Percentiles rank a stretch among this genome's conserved stretches.
phyloP scores from a whole-genome alignment of 2,797 vertebrate species.

The Pseudochirops corinnae region DNA sequence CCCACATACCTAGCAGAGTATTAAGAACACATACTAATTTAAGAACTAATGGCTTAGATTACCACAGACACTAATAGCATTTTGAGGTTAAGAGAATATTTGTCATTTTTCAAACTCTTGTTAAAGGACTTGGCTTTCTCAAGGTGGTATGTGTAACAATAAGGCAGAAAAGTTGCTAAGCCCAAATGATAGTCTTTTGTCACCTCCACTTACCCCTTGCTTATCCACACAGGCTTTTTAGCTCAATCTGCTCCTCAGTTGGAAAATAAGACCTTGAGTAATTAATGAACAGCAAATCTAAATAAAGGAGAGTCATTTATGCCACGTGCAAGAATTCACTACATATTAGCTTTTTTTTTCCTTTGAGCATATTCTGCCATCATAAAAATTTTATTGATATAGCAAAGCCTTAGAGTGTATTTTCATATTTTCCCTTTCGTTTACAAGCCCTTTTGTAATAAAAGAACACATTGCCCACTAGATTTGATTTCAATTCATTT shows the following conservation, averaged over 20 bases:
- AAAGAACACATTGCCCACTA: conserved; percentile 73
- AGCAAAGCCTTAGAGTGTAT: conserved; percentile 58
- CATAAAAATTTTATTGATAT: conserved; percentile 73
- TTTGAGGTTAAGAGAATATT: neutral
- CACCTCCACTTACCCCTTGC: neutral
- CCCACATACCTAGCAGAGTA: neutral
- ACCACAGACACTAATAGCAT: neutral
- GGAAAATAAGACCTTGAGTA: neutral
- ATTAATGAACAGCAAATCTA: conserved; percentile 54
- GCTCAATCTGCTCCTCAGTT: neutral
- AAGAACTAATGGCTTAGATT: conserved; percentile 15
- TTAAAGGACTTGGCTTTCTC: neutral
- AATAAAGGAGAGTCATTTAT: conserved; percentile 28
- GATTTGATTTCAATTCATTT: conserved; percentile 82
- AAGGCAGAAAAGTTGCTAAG: neutral
- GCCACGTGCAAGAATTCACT: conserved; percentile 1
- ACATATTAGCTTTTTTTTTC: conserved; percentile 31
- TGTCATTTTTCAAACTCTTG: neutral
- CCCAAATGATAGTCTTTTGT: neutral
- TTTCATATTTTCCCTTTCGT: conserved; percentile 69
- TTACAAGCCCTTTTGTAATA: conserved; percentile 79
- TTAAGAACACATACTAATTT: conserved; percentile 32
- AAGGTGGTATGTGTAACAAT: neutral
- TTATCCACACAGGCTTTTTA: neutral
- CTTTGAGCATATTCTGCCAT: conserved; percentile 59